These are phyloP conservation scores for Chrysolina oricalcia DNA, from an alignment of 2,888 invertebrate genomes.

Conservation along the genomic window DNA sequence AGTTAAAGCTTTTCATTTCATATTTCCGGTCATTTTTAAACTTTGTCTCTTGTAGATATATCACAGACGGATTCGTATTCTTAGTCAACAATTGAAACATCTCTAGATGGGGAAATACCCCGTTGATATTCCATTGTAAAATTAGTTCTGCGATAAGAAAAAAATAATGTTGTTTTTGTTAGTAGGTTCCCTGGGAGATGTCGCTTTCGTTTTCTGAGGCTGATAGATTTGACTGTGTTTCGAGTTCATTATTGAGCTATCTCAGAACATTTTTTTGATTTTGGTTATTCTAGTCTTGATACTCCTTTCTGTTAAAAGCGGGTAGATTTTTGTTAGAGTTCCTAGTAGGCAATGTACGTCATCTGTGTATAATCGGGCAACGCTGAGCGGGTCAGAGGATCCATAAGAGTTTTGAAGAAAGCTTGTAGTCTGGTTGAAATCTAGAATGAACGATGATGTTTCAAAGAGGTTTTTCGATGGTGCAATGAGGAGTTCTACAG, in stretches of 20 bases:
- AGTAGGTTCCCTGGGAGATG: background rate
- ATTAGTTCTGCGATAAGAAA: background rate
- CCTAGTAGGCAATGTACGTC: too few species aligned
- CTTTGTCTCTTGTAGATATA: too few species aligned
- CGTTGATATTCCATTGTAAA: background rate
- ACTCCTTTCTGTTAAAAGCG: background rate
- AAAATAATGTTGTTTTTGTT: background rate
- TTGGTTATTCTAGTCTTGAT: constrained; percentile 5
- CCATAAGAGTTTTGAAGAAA: too few species aligned
- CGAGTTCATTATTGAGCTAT: background rate
- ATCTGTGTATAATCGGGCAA: too few species aligned
- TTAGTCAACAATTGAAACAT: background rate
- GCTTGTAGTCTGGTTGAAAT: too few species aligned
- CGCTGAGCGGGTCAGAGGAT: too few species aligned
- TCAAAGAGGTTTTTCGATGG: too few species aligned
- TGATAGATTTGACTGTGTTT: background rate
- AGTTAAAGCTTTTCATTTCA: too few species aligned
- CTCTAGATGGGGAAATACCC: background rate
- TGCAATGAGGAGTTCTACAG: background rate
- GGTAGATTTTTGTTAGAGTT: background rate
- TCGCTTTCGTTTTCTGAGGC: background rate
- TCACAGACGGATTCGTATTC: too few species aligned
- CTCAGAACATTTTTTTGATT: background rate
- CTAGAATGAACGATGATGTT: too few species aligned
- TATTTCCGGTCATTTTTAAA: too few species aligned